Conservation (phyloP, 2,113 vertebrate genomes). For the Pionites leucogaster region DNA sequence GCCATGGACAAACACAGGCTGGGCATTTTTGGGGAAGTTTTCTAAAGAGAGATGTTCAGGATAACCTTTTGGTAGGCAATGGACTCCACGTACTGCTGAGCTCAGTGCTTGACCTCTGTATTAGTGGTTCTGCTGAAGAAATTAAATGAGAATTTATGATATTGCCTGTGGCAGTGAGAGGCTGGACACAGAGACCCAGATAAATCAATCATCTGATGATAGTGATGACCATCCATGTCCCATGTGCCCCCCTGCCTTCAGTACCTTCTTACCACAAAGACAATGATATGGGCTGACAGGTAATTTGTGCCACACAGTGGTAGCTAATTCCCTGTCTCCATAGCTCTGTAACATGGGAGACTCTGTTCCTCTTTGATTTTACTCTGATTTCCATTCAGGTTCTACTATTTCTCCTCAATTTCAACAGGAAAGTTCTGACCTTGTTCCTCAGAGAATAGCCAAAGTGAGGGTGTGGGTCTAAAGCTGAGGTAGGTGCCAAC, state of each 20-base stretch:
- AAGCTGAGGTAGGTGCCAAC: neutral
- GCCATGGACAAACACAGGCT: neutral
- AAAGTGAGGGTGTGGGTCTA: neutral
- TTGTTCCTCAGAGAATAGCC: neutral
- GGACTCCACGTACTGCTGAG: neutral
- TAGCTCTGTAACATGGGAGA: neutral
- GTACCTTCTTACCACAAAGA: neutral
- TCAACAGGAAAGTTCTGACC: neutral
- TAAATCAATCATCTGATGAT: neutral
- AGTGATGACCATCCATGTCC: neutral
- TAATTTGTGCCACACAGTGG: neutral
- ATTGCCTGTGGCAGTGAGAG: neutral
- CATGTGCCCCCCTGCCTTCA: fast-evolving
- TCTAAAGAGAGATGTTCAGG: neutral
- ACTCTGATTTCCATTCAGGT: neutral
- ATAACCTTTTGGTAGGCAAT: neutral
- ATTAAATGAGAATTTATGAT: neutral
- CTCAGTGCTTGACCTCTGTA: neutral
- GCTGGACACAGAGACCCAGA: neutral
- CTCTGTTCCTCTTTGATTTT: neutral
- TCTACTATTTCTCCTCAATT: neutral
- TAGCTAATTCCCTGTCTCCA: neutral
- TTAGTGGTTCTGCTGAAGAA: neutral
- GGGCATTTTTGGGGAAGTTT: neutral
- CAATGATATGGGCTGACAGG: neutral